A percentile compares a stretch with the other conserved stretches of the same genome.
Evolutionary conservation across 2,113 vertebrate species (phyloP).

Genomic region (Lophius piscatorius): DNA sequence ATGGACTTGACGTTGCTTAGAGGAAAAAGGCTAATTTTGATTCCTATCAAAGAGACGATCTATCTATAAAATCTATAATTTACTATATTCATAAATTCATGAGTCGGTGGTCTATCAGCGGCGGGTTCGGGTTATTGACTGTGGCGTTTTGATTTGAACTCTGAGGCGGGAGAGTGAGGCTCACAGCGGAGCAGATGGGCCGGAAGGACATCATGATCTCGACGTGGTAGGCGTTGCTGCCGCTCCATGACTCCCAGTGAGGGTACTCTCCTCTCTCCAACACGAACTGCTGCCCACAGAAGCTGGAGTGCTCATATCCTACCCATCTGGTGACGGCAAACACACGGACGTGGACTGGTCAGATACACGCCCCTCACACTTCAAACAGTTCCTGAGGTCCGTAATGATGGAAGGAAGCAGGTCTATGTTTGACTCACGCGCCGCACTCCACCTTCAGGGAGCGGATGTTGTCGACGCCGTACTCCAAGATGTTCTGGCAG

Average conservation of each 20-base stretch:
- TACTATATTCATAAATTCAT: no score
- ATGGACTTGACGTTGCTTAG: no score
- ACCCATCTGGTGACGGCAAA: conserved; percentile 84
- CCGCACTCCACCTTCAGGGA: conserved; percentile 95
- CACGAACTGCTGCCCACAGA: conserved; percentile 96
- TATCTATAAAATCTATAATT: no score
- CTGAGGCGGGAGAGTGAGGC: conserved; percentile 58
- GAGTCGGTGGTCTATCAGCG: no score
- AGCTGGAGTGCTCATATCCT: conserved; percentile 94
- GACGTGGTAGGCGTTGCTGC: conserved; percentile 95
- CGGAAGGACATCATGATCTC: conserved; percentile 97
- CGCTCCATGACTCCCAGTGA: conserved; percentile 96
- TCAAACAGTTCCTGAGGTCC: neutral
- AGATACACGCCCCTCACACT: neutral
- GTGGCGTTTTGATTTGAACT: no score
- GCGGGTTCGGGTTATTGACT: no score
- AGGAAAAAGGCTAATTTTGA: no score
- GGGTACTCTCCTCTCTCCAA: conserved; percentile 96
- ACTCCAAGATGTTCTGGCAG: conserved; percentile 91
- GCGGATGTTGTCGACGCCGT: conserved; percentile 88
- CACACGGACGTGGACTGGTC: conserved; percentile 15
- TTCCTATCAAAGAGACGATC: no score
- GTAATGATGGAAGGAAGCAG: no score
- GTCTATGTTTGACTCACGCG: conserved; percentile 86
- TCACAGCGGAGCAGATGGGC: conserved; percentile 94